Conservation (phyloP, 2,113 vertebrate genomes). For the Rallus limicola region DNA sequence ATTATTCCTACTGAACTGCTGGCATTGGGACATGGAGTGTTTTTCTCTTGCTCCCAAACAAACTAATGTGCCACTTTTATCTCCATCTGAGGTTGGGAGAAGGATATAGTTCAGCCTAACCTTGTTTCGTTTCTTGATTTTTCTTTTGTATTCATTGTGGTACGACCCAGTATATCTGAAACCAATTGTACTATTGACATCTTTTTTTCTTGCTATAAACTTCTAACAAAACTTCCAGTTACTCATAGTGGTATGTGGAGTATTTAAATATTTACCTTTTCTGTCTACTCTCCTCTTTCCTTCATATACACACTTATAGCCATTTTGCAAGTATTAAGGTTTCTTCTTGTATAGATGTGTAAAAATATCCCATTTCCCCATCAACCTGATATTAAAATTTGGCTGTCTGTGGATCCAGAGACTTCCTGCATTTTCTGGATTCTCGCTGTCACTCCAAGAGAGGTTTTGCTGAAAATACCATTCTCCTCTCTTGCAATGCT, state of each 20-base stretch:
- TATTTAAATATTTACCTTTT: conserved; percentile 6
- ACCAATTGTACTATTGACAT: neutral
- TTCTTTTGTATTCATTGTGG: neutral
- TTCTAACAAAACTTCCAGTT: neutral
- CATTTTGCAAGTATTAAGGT: neutral
- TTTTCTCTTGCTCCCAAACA: neutral
- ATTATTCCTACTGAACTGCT: neutral
- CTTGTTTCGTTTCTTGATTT: neutral
- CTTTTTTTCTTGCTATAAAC: neutral
- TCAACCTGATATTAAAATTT: neutral
- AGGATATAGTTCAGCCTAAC: neutral
- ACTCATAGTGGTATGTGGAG: neutral
- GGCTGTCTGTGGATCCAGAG: neutral
- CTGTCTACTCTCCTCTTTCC: neutral
- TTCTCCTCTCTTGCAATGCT: neutral
- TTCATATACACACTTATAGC: neutral
- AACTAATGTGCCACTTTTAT: neutral
- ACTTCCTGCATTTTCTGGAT: neutral
- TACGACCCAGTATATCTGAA: neutral
- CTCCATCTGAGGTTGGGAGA: neutral
- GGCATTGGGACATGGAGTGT: neutral
- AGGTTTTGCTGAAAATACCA: neutral
- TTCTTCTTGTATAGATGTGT: neutral
- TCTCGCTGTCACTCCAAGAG: neutral
- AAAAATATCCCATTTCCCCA: neutral